Base-by-base conservation (phyloP, 1,140 invertebrate species). In the Periplaneta americana region DNA sequence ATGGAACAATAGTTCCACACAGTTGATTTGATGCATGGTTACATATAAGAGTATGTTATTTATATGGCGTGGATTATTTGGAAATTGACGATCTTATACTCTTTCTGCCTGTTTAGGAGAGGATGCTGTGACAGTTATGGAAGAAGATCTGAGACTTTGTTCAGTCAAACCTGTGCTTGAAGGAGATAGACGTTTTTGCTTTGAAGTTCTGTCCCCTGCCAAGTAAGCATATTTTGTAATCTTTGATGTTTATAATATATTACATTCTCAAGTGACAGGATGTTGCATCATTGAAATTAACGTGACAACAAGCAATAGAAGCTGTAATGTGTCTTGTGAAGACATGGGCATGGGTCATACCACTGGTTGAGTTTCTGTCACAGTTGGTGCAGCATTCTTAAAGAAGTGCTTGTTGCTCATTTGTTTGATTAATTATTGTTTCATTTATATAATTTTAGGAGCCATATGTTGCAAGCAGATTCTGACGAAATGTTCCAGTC, bases 401-500 rank as follows among this genome's bases (percentile, higher is more conserved):
- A 57, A 15, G 22, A 57, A 22, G 39, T 57, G 17, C n/a, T 2
- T 57, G 48, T 18, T 2, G 48, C 48, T 57, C 48, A 57, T 57
- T 57, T 57, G 4, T 57, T 18, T 57, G 48, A 57, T n/a, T n/a
- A n/a, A n/a, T n/a, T n/a, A n/a, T n/a, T 66, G 57, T 28, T 28
- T 66, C 57, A 66, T 18, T 34, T 5, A 28, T 79, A 10, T 32
- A 28, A 74, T 84, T 89, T 88, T 84, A 98, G 97, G 87, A 98
- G 94, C 87, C 98, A 99, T 88, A 96, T 98, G 87, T 90, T 99
- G 2, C 98, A 99, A 93, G 98, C 98, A 2, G 98, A 99, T 86
- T 97, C 96, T 1, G 97, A 98, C 84, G 94, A 97, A 85, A 95
- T 97, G 89, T 95, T 96, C 84, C 92, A 94, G 81, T 90, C 92